A percentile compares a stretch with the other conserved stretches of the same genome.
Conservation (phyloP, 2,797 vertebrate genomes). For the Semotilus atromaculatus region DNA sequence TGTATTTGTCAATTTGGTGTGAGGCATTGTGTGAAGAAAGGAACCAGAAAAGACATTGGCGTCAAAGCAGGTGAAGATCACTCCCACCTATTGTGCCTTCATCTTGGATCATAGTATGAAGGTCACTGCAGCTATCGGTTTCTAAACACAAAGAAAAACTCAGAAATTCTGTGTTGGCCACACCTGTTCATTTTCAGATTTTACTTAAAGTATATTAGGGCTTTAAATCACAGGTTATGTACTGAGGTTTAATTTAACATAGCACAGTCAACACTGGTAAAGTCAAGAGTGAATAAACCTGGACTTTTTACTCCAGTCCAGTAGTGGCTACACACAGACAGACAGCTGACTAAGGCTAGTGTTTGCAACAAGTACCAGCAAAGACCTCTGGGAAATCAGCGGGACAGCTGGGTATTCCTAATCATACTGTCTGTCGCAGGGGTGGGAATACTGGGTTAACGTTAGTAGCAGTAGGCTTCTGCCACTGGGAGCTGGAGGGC, state of each 20-base stretch:
- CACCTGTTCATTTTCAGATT: not conserved
- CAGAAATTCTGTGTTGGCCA: not conserved
- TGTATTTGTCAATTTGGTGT: not conserved
- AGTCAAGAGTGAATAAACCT: constrained; percentile 10
- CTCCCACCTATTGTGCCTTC: not conserved
- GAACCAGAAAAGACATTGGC: not conserved
- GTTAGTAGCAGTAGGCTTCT: not conserved
- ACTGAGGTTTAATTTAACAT: not conserved
- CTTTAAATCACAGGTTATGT: not conserved
- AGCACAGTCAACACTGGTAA: not conserved
- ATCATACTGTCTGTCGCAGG: not conserved
- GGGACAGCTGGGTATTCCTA: not conserved
- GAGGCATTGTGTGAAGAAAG: not conserved
- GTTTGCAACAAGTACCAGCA: constrained; percentile 6
- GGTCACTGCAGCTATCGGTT: not conserved
- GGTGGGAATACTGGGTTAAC: constrained; percentile 5
- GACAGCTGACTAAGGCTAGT: not conserved
- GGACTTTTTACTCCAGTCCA: not conserved
- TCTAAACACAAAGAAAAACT: not conserved
- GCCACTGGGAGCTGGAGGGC: constrained; percentile 50
- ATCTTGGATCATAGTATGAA: not conserved
- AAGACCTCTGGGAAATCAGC: constrained; percentile 9
- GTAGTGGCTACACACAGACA: not conserved
- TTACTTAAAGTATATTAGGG: not conserved
- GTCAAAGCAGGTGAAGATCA: not conserved